These are phyloP conservation scores for Stegana nigrithorax DNA, from an alignment of 2,888 invertebrate species.

Conservation along the genomic window DNA sequence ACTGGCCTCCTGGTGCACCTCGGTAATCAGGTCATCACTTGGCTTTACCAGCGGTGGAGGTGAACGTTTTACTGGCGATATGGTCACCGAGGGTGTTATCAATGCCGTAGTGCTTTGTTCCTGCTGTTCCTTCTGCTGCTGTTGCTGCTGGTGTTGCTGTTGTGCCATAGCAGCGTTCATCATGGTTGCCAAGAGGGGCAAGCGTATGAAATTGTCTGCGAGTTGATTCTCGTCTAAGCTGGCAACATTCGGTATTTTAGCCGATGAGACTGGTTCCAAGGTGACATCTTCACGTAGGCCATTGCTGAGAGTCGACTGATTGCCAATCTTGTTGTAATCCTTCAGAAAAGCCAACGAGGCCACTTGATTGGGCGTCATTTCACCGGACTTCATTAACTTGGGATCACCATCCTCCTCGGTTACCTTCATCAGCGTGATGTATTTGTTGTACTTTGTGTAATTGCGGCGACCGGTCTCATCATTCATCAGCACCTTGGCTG, in stretches of 20 bases:
- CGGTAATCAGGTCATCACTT: constrained; percentile 72
- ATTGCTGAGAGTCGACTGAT: no score
- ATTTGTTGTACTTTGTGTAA: constrained; percentile 93
- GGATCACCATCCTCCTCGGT: constrained; percentile 70
- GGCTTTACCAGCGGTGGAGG: constrained; percentile 74
- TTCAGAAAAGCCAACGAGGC: constrained; percentile 71
- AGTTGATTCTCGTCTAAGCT: constrained; percentile 48
- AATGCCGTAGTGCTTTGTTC: constrained; percentile 51
- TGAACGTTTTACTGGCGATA: constrained; percentile 63
- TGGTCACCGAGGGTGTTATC: constrained; percentile 64
- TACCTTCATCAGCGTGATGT: constrained; percentile 79
- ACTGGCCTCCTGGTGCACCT: constrained; percentile 68
- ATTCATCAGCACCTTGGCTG: constrained; percentile 87
- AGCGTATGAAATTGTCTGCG: constrained; percentile 54
- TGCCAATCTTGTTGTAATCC: constrained; percentile 67
- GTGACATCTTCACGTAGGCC: constrained; percentile 60
- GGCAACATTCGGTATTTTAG: constrained; percentile 21
- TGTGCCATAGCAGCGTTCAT: constrained; percentile 63
- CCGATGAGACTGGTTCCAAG: constrained; percentile 53
- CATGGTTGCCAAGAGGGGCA: constrained; percentile 62
- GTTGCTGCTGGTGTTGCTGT: constrained; percentile 60
- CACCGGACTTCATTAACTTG: constrained; percentile 68
- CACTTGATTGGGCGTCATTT: constrained; percentile 70
- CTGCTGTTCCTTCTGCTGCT: constrained; percentile 44
- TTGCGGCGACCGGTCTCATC: constrained; percentile 91